phyloP scores from a whole-genome alignment of 2,113 vertebrate genomes.

The Phyllopteryx taeniolatus region DNA sequence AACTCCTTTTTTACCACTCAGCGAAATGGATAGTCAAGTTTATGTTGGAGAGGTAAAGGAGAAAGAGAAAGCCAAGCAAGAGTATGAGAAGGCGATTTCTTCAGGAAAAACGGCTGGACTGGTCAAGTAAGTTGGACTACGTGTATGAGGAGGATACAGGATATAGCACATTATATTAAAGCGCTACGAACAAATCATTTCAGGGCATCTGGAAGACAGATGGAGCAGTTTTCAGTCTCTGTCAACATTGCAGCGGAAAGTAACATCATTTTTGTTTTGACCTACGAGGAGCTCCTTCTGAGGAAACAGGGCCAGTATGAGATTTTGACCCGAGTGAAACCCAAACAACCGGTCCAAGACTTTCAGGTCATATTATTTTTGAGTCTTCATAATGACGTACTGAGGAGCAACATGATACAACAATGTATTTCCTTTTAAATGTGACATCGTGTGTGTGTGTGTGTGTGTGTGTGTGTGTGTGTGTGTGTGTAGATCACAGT shows the following conservation, averaged over 20 bases:
- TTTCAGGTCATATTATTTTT: conserved; percentile 40
- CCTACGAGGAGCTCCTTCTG: conserved; percentile 88
- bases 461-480: conserved; percentile 13
- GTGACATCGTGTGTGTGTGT: not conserved
- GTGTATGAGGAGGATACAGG: not conserved
- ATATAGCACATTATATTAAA: not conserved
- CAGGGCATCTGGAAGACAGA: conserved; percentile 87
- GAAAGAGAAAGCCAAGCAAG: conserved; percentile 83
- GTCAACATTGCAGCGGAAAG: conserved; percentile 81
- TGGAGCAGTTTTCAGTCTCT: conserved; percentile 89
- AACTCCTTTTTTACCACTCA: conserved; percentile 37
- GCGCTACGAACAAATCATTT: not conserved
- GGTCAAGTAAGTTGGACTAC: conserved; percentile 78
- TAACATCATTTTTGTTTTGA: conserved; percentile 82
- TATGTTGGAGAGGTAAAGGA: conserved; percentile 87
- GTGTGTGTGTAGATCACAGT: conserved; percentile 77
- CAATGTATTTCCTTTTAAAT: not conserved
- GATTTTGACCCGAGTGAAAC: conserved; percentile 85
- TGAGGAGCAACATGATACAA: not conserved
- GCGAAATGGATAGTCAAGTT: conserved; percentile 79
- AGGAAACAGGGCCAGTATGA: conserved; percentile 82
- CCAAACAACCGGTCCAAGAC: conserved; percentile 81
- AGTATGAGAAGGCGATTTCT: conserved; percentile 86
- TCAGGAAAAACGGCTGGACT: conserved; percentile 85
- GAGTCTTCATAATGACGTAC: conserved; percentile 16